Conservation (phyloP, 2,888 invertebrate species). For the Mesopsocus fuscifrons region DNA sequence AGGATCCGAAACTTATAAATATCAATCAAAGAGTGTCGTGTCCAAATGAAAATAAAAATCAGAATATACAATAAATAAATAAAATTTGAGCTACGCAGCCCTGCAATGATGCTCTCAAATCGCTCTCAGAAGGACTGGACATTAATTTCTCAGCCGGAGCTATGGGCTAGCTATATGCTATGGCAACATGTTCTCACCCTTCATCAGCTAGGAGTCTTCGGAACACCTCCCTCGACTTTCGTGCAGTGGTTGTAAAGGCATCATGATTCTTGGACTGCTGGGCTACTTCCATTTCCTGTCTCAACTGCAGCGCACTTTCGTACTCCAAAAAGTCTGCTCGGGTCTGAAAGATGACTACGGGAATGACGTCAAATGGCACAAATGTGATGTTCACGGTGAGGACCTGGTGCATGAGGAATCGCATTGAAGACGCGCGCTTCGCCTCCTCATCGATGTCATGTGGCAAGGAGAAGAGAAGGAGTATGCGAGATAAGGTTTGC, state of each 20-base stretch:
- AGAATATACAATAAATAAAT: too few species aligned
- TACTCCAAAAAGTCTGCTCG: slow-evolving; percentile 24
- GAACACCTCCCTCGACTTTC: slow-evolving; percentile 24
- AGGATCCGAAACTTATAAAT: too few species aligned
- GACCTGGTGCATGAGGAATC: slow-evolving; percentile 9
- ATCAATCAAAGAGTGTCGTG: too few species aligned
- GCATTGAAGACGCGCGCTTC: background rate
- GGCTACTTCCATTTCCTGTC: slow-evolving; percentile 11
- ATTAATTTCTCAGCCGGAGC: too few species aligned
- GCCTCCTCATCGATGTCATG: background rate
- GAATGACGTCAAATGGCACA: slow-evolving; percentile 11
- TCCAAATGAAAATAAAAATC: too few species aligned
- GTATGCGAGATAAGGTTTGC: background rate
- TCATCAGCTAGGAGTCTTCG: slow-evolving; percentile 18
- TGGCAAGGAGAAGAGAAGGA: background rate
- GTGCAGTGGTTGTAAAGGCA: slow-evolving; percentile 17
- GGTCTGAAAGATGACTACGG: slow-evolving; percentile 23
- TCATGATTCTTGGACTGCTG: slow-evolving; percentile 13
- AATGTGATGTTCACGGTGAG: slow-evolving; percentile 9
- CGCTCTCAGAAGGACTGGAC: too few species aligned
- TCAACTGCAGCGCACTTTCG: slow-evolving; percentile 12
- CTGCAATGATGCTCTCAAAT: too few species aligned
- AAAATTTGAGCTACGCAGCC: too few species aligned
- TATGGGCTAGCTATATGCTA: too few species aligned
- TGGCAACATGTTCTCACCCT: slow-evolving; percentile 12